Percentiles rank a stretch among this genome's conserved stretches.
Evolutionary conservation across 2,797 vertebrate genomes (phyloP).

Genomic region (Rhynchotus rufescens): DNA sequence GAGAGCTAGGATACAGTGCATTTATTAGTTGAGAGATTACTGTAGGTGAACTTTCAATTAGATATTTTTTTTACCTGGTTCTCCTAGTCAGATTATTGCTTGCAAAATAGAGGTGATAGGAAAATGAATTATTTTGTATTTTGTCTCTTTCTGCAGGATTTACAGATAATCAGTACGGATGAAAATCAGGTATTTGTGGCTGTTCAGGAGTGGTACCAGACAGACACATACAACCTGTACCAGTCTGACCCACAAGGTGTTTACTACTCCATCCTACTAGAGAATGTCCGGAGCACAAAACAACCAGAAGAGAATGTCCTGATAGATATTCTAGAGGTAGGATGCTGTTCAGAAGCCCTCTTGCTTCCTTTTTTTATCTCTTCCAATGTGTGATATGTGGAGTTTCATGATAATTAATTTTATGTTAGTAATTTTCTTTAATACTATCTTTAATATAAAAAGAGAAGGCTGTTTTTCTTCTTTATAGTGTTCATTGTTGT

Average conservation of each 20-base stretch:
- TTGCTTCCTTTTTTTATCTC: neutral
- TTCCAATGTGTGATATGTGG: neutral
- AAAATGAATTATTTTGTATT: neutral
- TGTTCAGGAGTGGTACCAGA: slow-evolving; percentile 96
- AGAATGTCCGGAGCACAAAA: slow-evolving; percentile 92
- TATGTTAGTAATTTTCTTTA: neutral
- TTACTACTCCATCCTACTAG: slow-evolving; percentile 90
- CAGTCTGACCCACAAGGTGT: slow-evolving; percentile 91
- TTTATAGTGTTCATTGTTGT: neutral
- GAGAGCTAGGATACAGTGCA: neutral
- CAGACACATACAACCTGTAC: slow-evolving; percentile 95
- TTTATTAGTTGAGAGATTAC: neutral
- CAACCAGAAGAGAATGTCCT: slow-evolving; percentile 93
- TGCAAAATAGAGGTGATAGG: neutral
- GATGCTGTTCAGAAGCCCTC: neutral
- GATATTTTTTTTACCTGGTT: neutral
- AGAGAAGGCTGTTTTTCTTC: neutral
- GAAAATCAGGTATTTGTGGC: slow-evolving; percentile 95
- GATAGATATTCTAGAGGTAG: slow-evolving; percentile 94
- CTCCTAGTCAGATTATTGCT: neutral
- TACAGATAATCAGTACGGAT: slow-evolving; percentile 95
- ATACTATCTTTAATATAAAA: neutral
- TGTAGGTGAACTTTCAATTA: neutral
- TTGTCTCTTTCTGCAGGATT: slow-evolving; percentile 81
- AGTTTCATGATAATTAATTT: neutral